Evolutionary conservation across 2,113 vertebrate species (phyloP), one percentile per base, ranked within the genome.

Genomic region (Rhodinocichla rosea): DNA sequence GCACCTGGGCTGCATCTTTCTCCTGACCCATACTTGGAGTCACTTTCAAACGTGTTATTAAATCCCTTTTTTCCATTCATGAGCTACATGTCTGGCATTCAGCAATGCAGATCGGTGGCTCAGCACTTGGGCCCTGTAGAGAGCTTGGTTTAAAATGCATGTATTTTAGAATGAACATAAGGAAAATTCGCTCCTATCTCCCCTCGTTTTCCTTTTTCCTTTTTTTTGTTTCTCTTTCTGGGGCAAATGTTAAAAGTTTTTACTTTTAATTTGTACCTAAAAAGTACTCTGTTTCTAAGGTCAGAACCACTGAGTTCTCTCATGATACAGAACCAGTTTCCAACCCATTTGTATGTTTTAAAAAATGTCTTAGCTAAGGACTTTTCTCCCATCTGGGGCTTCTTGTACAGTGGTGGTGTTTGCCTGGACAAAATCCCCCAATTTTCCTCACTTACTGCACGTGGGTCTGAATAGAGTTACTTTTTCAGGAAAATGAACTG

Each of bases 1-100:
- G 88, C n/a, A 93, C 76, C 68, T 92, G 92, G 85, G 90, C 85
- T 94, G 87, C 79, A 60, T 94, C 82, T 95, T 80, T 82, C 74
- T 92, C 83, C 65, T 91, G 78, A 89, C 89, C 82, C 63, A 63
- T 87, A 79, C 45, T 80, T 93, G 67, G 92, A 94, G 71, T 83
- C 79, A 55, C 32, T 94, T 95, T 94, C 82, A 96, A 95, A 68
- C 8, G 1, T 81, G 63, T 86, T 95, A 55, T 77, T 88, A 96
- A 96, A 77, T 90, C 78, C 45, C 26, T 37, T 79, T 91, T 94
- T 86, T 91, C 70, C 63, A 80, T 96, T 95, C 87, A 83, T 69
- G 62, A 83, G 45, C 75, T 81, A 12, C 59, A n/a, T 37, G 56
- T 80, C 65, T 40, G 19, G 52, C 64, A 85, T 90, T 96, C 94